Conservation (phyloP, 2,888 invertebrate species). For the Gymnoscelis rufifasciata region DNA sequence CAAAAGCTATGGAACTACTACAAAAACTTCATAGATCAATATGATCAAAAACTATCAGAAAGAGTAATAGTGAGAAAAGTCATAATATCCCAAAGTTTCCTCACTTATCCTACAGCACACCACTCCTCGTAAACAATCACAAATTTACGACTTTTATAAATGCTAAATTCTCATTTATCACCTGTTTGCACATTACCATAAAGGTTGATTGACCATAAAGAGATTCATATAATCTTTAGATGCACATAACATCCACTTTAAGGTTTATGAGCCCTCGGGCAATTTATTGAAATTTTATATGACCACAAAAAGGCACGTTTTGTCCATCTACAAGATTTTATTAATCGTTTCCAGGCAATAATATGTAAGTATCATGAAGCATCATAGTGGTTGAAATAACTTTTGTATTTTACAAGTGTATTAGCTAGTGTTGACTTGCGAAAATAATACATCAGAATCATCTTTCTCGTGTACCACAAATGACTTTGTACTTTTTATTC, state of each 20-base stretch:
- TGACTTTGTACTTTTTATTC: conserved; percentile 8
- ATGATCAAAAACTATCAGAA: too few species aligned
- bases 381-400: background rate
- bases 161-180: conserved; percentile 12
- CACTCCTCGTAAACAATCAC: background rate
- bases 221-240: conserved; percentile 44
- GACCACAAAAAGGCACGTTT: conserved; percentile 28
- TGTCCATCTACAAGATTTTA: conserved; percentile 29
- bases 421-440: too few species aligned
- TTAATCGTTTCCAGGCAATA: conserved; percentile 25
- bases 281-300: conserved; percentile 30
- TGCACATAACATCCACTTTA: conserved; percentile 44
- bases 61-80: too few species aligned
- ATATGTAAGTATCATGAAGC: conserved; percentile 13
- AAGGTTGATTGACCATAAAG: conserved; percentile 40
- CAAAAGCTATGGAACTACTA: too few species aligned
- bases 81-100: background rate
- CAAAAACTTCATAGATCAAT: too few species aligned
- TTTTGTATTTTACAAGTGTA: too few species aligned
- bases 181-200: conserved; percentile 22
- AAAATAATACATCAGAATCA: background rate
- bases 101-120: too few species aligned
- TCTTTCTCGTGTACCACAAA: conserved; percentile 1
- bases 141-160: background rate
- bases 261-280: conserved; percentile 29